phyloP scores from a whole-genome alignment of 2,113 vertebrate species.

The Macrotus californicus region DNA sequence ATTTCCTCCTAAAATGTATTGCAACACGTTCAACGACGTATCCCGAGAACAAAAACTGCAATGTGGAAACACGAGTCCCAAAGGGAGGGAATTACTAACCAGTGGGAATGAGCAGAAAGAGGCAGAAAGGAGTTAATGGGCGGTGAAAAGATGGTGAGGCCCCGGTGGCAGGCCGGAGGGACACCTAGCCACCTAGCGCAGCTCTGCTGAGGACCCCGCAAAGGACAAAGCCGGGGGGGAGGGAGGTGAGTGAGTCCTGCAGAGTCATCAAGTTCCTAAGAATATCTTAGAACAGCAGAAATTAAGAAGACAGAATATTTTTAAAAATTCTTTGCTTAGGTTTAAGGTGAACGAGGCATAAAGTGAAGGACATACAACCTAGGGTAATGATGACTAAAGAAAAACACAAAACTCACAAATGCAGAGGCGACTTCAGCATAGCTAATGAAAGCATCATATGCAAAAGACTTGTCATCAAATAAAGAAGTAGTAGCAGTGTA shows the following conservation, averaged over 20 bases:
- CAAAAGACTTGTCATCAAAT: neutral
- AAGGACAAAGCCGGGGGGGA: neutral
- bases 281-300: slow-evolving; percentile 35
- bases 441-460: neutral
- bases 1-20: neutral
- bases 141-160: neutral
- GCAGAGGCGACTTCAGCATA: neutral
- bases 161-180: neutral
- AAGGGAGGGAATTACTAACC: neutral
- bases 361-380: neutral
- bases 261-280: slow-evolving; percentile 63
- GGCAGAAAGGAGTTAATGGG: neutral
- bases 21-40: neutral
- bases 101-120: neutral
- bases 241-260: slow-evolving; percentile 9
- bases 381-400: neutral
- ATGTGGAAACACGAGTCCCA: slow-evolving; percentile 25
- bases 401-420: neutral
- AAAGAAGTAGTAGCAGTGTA: neutral
- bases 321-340: neutral
- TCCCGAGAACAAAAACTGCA: slow-evolving; percentile 20
- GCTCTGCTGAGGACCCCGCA: neutral
- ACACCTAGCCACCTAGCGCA: no score
- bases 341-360: neutral
- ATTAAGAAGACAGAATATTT: neutral